phyloP scores from a whole-genome alignment of 2,888 invertebrate species.

The Microctonus brassicae region DNA sequence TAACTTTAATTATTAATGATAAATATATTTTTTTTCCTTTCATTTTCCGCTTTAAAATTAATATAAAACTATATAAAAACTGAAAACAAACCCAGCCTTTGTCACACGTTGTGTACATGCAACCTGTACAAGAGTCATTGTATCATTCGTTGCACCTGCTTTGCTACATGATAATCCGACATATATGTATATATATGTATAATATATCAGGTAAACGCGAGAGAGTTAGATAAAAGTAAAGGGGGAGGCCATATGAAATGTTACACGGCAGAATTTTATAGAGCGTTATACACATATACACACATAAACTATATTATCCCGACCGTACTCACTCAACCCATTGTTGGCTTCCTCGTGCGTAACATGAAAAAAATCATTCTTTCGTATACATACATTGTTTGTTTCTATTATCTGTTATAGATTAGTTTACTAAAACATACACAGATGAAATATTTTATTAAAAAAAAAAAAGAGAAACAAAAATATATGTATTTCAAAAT shows the following conservation, averaged over 20 bases:
- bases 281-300: no score
- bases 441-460: background rate
- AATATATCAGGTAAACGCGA: background rate
- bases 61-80: no score
- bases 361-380: constrained; percentile 12
- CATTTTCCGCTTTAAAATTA: background rate
- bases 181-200: background rate
- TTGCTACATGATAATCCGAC: constrained; percentile 7
- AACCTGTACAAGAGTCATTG: constrained; percentile 27
- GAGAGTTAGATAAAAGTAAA: background rate
- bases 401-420: background rate
- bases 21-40: background rate
- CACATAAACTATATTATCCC: no score
- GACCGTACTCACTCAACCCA: background rate
- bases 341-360: constrained; percentile 6
- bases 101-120: constrained; percentile 11
- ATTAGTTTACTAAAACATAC: background rate
- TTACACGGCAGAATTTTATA: background rate
- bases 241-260: background rate
- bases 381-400: background rate
- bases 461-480: no score
- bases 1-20: no score
- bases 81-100: no score
- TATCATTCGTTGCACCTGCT: constrained; percentile 44
- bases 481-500: no score